Conservation (phyloP, 2,888 invertebrate genomes). For the Carabus problematicus region DNA sequence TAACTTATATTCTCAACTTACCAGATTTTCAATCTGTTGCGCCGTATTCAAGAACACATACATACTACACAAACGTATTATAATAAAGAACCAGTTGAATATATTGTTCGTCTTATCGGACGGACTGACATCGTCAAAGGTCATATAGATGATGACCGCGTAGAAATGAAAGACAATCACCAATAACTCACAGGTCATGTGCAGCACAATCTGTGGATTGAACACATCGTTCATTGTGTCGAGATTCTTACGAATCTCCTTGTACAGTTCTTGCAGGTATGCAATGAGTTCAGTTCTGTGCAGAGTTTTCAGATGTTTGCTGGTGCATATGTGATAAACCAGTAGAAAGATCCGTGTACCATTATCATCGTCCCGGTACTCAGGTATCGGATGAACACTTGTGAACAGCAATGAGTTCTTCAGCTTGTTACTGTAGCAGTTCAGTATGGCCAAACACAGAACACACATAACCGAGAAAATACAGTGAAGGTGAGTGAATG, state of each 20-base stretch:
- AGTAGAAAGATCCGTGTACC: background rate
- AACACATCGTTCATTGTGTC: conserved; percentile 54
- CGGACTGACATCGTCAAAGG: conserved; percentile 50
- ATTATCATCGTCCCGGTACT: conserved; percentile 18
- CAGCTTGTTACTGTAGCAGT: conserved; percentile 56
- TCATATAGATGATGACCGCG: conserved; percentile 56
- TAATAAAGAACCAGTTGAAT: conserved; percentile 54
- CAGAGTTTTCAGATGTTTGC: conserved; percentile 17
- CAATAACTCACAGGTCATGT: conserved; percentile 54
- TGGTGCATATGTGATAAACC: conserved; percentile 5
- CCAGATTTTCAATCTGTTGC: conserved; percentile 55
- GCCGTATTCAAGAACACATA: conserved; percentile 55
- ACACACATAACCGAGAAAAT: conserved; percentile 22
- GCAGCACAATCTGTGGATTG: conserved; percentile 55
- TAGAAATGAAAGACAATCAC: conserved; percentile 56
- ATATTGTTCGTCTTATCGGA: conserved; percentile 52
- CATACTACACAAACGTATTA: conserved; percentile 54
- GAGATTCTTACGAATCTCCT: conserved; percentile 54
- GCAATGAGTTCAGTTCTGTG: conserved; percentile 46
- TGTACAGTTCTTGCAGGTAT: conserved; percentile 55
- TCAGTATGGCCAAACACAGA: conserved; percentile 46
- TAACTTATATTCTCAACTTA: conserved; percentile 51
- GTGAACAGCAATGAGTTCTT: conserved; percentile 53
- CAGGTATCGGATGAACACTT: conserved; percentile 53
- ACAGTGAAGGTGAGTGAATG: conserved; percentile 51